Evolutionary conservation across 2,113 vertebrate species (phyloP).

Genomic region (Dromiciops gliroides): DNA sequence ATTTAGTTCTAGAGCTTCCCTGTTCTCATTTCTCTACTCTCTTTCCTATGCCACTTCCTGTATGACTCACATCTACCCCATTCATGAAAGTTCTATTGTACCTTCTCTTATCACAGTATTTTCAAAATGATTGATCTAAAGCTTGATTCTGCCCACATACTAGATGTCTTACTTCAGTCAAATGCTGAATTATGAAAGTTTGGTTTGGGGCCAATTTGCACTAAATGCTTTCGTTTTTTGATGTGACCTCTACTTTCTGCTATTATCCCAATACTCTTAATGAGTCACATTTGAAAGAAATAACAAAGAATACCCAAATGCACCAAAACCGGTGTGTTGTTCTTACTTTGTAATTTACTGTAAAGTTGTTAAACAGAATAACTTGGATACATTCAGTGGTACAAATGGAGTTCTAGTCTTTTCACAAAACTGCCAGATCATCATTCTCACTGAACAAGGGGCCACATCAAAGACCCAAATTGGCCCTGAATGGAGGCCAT

Average conservation of each 20-base stretch:
- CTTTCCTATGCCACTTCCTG: background rate
- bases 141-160: background rate
- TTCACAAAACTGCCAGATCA: background rate
- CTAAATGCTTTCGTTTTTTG: background rate
- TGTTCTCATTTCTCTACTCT: background rate
- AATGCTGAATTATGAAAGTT: constrained; percentile 45
- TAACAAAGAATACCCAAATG: background rate
- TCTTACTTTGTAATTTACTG: background rate
- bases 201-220: constrained; percentile 8
- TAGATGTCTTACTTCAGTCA: constrained; percentile 13
- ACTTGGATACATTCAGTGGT: background rate
- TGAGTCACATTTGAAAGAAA: background rate
- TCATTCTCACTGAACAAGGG: background rate
- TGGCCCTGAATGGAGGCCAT: background rate
- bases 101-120: constrained; percentile 14
- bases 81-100: background rate
- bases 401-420: background rate
- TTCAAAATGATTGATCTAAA: constrained; percentile 23
- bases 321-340: background rate
- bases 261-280: background rate
- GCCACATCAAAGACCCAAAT: background rate
- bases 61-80: background rate
- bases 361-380: background rate
- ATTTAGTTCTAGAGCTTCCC: background rate
- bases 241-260: background rate